Base-by-base conservation (phyloP, 1,140 invertebrate genomes). In the Musca domestica region DNA sequence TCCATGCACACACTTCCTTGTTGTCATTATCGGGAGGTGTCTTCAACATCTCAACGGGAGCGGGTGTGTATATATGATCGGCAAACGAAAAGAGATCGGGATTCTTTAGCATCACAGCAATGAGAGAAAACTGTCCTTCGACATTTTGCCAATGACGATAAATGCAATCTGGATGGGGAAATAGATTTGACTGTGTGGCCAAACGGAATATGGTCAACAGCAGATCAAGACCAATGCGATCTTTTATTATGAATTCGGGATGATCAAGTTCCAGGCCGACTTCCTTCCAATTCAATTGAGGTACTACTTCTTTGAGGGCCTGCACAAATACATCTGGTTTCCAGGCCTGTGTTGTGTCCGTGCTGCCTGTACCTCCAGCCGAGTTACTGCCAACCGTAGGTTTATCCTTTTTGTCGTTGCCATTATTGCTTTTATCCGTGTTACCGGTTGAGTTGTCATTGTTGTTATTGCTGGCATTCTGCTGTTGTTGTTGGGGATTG, bases 11-110 rank as follows among this genome's bases (percentile, higher is more conserved):
- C 34, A 96, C 89, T 80, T 97, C 95, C 77, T 96, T 95, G 74
- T 95, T 95, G 64, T 98, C 95, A 20, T 87, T 86, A 85, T 98
- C 96, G 0, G 95, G 95, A 15, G 92, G 89, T 17, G 94, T 91
- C 84, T 99, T 99, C 10, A 99, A 81, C 68, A 94, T 88, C 73
- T 98, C 95, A 66, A 95, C 90, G 1, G 90, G 85, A 3, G 96
- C 93, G 7, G 92, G 87, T 73, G 91, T 91, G 81, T 91, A 95
- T 0, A 91, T 89, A 83, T 94, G 92, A 82, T 98, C 96, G 61
- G 92, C 91, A 80, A 98, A 95, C 77, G 92, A 95, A 81, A 98
- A 97, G 34, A 98, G 88, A 82, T 98, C 96, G 1, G 94, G 89
- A 84, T 95, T 90, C 77, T 94, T 94, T 1, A 98, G 80, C 69